These are phyloP conservation scores for Abrostola triplasia DNA, from an alignment of 2,888 invertebrate species.

Conservation along the genomic window DNA sequence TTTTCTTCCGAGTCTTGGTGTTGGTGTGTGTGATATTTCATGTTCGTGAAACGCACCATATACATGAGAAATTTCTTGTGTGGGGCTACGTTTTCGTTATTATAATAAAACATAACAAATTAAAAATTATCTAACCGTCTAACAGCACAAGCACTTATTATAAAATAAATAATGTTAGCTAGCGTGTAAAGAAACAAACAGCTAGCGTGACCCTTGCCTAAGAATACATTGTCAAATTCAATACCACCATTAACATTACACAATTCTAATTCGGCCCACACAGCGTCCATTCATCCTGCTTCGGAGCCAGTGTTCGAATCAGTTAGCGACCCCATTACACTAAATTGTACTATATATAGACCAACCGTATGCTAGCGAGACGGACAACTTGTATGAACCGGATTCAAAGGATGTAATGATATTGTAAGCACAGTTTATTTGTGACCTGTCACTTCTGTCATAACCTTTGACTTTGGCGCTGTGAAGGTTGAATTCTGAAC, in stretches of 20 bases:
- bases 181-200: too few species aligned
- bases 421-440: constrained; percentile 20
- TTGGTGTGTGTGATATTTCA: too few species aligned
- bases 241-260: constrained; percentile 27
- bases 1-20: too few species aligned
- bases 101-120: too few species aligned
- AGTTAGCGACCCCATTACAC: constrained; percentile 54
- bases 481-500: neutral
- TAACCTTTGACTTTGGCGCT: constrained; percentile 22
- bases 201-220: neutral
- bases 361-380: constrained; percentile 27
- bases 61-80: too few species aligned
- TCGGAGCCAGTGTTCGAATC: constrained; percentile 30
- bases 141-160: too few species aligned
- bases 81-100: too few species aligned
- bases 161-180: too few species aligned
- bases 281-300: constrained; percentile 39
- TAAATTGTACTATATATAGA: constrained; percentile 65
- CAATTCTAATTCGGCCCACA: constrained; percentile 22
- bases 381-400: constrained; percentile 30
- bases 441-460: constrained; percentile 17
- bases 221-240: neutral
- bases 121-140: too few species aligned
- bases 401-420: constrained; percentile 42
- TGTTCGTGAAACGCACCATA: too few species aligned